Percentiles rank a stretch among this genome's conserved stretches.
Evolutionary conservation across 2,113 vertebrate species (phyloP).

Genomic region (Paradisaea rubra): DNA sequence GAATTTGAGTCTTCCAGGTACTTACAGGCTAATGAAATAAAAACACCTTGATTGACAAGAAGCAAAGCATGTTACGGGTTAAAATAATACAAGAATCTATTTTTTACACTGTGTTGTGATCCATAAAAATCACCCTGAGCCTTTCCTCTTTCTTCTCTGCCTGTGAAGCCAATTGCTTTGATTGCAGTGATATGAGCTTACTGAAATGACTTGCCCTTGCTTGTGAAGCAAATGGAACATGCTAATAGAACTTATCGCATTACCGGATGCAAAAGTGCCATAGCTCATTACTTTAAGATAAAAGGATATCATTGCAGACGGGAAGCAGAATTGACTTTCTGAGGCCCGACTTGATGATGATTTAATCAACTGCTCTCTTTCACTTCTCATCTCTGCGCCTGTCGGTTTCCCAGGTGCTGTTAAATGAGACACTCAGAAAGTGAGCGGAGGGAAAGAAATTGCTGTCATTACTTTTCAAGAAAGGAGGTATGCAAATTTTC

Average conservation of each 20-base stretch:
- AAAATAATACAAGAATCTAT: conserved; percentile 84
- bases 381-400: conserved; percentile 95
- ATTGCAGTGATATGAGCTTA: conserved; percentile 92
- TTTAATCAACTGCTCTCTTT: conserved; percentile 99
- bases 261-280: conserved; percentile 98
- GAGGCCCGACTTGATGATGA: conserved; percentile 97
- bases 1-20: conserved; percentile 28
- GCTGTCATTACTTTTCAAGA: conserved; percentile 93
- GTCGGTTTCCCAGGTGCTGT: conserved; percentile 96
- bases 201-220: conserved; percentile 96
- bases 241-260: conserved; percentile 99
- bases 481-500: conserved; percentile 95
- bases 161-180: conserved; percentile 94
- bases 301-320: conserved; percentile 99
- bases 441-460: conserved; percentile 87
- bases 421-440: conserved; percentile 94
- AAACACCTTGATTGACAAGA: conserved; percentile 66
- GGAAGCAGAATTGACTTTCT: conserved; percentile 99
- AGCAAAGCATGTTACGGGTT: conserved; percentile 73
- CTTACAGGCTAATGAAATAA: conserved; percentile 53
- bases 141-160: conserved; percentile 77
- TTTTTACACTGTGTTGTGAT: conserved; percentile 86
- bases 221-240: conserved; percentile 99
- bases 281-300: conserved; percentile 99
- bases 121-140: conserved; percentile 82